A percentile compares a stretch with the other conserved stretches of the same genome.
phyloP scores from a whole-genome alignment of 2,113 vertebrate genomes.

The Neotoma lepida region DNA sequence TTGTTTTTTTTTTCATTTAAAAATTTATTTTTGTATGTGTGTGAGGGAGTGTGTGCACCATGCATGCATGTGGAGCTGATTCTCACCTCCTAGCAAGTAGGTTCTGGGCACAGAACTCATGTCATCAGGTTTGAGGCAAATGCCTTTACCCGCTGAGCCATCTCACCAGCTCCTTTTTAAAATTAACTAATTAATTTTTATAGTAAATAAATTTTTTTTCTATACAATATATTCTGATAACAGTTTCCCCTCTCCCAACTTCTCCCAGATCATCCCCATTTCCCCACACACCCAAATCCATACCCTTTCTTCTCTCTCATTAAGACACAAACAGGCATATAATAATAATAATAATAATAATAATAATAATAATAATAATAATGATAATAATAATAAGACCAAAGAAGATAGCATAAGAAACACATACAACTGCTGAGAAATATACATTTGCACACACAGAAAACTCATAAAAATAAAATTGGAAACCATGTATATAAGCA shows the following conservation, averaged over 20 bases:
- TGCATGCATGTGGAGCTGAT: neutral
- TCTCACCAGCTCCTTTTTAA: neutral
- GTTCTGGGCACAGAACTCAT: fast-evolving
- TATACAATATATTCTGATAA: neutral
- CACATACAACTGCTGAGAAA: neutral
- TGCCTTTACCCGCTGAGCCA: neutral
- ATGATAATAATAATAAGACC: neutral
- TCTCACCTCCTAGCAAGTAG: too few species aligned
- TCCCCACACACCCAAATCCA: neutral
- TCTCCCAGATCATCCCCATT: neutral
- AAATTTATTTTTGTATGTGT: neutral
- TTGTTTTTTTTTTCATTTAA: neutral
- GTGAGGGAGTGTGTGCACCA: neutral
- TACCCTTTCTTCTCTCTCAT: neutral
- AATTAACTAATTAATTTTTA: neutral
- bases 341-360: neutral
- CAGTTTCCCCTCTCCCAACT: neutral
- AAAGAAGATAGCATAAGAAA: neutral
- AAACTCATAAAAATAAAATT: neutral
- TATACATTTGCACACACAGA: neutral
- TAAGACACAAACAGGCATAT: neutral
- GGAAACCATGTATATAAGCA: too few species aligned
- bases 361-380: neutral
- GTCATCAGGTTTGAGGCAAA: neutral
- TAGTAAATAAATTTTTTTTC: neutral